Evolutionary conservation across 2,113 vertebrate species (phyloP), one percentile per base, ranked within the genome.

Genomic region (Pardalotus punctatus): DNA sequence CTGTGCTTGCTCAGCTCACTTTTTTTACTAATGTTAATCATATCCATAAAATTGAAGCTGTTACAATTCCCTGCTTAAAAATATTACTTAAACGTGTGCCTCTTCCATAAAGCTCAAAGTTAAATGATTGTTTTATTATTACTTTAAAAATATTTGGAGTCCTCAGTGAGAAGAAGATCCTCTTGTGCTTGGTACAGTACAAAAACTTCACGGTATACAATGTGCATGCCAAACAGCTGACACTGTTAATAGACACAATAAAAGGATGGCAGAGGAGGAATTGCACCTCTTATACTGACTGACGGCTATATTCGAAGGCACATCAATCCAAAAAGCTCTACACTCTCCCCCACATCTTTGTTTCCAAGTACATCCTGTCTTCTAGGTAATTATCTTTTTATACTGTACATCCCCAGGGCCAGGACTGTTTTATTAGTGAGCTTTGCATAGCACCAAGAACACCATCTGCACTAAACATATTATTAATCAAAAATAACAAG

Each of bases 401-500:
- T 19, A 51, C 50, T 42, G 38, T 62, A 84, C 57, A 90, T 93
- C 57, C 43, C 33, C 53, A 77, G 71, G 82, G 82, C 81, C 85
- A 74, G 62, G 74, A 78, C 51, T 50, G 36, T 81, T 95, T 96
- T 78, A 93, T 90, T 64, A 95, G 51, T 12, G 15, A 3, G 13
- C 69, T 94, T 86, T 88, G 76, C 88, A 69, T 19, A 90, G 80
- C 72, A 78, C n/a, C 79, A 81, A 94, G 88, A 60, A 86, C 29
- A 93, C 43, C 83, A 77, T 43, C 94, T 86, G 43, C 53, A 72
- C 77, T 78, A 88, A 95, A 90, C 16, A 2, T 64, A 83, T 74
- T 81, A 96, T 92, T 96, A 96, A 94, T 96, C 82, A 94, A 88
- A 96, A 95, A 79, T 50, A 96, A 86, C 61, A 78, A 74, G 82